These are phyloP conservation scores for Amblyjoppa fuscipennis DNA, from an alignment of 2,888 invertebrate genomes.

Conservation along the genomic window DNA sequence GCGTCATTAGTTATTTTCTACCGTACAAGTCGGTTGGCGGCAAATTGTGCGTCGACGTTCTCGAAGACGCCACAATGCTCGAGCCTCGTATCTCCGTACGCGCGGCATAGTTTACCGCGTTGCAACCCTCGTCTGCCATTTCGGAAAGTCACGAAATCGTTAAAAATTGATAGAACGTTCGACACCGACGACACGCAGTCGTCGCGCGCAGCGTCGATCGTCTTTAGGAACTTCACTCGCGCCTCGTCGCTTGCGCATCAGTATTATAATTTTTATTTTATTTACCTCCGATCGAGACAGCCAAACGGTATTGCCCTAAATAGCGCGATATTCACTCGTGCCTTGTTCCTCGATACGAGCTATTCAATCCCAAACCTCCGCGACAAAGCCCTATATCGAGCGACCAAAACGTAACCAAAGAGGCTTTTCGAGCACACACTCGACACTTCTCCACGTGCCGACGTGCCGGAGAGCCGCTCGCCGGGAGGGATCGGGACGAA, in stretches of 20 bases:
- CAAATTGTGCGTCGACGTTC: neutral
- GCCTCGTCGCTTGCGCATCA: neutral
- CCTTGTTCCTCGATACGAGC: neutral
- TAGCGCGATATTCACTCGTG: neutral
- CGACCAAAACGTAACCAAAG: neutral
- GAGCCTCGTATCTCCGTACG: neutral
- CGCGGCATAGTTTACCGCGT: neutral
- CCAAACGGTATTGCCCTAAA: neutral
- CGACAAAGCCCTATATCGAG: neutral
- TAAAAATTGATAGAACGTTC: neutral
- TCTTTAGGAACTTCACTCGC: neutral
- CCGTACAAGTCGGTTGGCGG: slow-evolving; percentile 20
- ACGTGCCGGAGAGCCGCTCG: slow-evolving; percentile 25
- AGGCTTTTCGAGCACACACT: neutral
- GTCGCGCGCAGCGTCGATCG: neutral
- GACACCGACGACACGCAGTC: neutral
- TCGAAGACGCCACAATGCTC: neutral
- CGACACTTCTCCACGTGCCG: slow-evolving; percentile 26
- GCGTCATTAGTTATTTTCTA: slow-evolving; percentile 20
- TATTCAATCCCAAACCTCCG: neutral
- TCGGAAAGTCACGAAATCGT: neutral
- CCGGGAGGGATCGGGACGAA: neutral
- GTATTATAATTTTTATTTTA: too few species aligned
- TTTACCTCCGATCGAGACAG: neutral
- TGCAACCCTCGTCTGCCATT: neutral